Evolutionary conservation across 1,140 invertebrate species (phyloP).

Genomic region (Phocides pigmalion): DNA sequence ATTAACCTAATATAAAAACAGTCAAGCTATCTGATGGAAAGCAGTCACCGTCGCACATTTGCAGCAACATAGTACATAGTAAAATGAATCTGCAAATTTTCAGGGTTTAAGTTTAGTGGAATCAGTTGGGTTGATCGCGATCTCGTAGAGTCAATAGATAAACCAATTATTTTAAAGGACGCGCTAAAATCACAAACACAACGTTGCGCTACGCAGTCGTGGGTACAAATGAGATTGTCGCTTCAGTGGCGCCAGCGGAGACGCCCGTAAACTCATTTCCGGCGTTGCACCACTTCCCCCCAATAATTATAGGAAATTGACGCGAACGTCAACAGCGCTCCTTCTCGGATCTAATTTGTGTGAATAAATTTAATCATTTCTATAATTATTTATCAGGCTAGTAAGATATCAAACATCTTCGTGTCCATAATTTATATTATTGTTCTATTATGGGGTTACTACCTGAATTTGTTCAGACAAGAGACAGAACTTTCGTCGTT

Average conservation of each 20-base stretch:
- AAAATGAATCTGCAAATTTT: no score
- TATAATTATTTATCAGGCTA: neutral
- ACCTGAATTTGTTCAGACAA: no score
- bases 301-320: conserved; percentile 45
- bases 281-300: conserved; percentile 22
- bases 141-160: no score
- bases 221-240: conserved; percentile 39
- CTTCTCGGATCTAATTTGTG: conserved; percentile 29
- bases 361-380: conserved; percentile 35
- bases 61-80: no score
- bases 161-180: no score
- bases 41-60: no score
- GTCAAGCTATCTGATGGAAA: no score
- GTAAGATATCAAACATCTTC: neutral
- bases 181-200: neutral
- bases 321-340: conserved; percentile 24
- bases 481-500: no score
- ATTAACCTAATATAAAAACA: no score
- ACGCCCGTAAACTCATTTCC: conserved; percentile 41
- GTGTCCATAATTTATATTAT: neutral
- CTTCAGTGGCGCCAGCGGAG: conserved; percentile 36
- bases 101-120: no score
- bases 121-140: no score
- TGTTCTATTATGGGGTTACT: no score
- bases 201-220: neutral